Conservation (phyloP, 2,888 invertebrate genomes). For the Oligia latruncula region DNA sequence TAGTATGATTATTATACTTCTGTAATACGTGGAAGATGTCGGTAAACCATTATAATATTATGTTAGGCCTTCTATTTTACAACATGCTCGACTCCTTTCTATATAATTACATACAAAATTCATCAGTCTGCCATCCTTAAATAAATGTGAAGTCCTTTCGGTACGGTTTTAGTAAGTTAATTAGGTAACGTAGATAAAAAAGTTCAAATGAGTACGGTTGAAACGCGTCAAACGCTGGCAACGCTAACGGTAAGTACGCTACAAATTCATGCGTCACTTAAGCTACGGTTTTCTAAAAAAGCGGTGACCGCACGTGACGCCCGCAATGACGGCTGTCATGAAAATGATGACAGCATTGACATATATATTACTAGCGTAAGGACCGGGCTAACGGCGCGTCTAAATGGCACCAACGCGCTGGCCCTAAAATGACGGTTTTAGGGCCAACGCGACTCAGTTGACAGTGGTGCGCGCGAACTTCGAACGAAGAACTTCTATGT, state of each 20-base stretch:
- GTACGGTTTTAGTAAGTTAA: not conserved
- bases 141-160: slow-evolving; percentile 6
- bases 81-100: slow-evolving; percentile 21
- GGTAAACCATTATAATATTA: slow-evolving; percentile 44
- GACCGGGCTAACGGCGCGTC: too few species aligned
- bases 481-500: too few species aligned
- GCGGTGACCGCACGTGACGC: not conserved
- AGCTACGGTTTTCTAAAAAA: not conserved
- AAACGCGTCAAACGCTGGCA: not conserved
- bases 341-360: too few species aligned
- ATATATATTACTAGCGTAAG: too few species aligned
- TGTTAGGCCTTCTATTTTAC: slow-evolving; percentile 42
- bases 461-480: too few species aligned
- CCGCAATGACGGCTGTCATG: not conserved
- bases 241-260: not conserved
- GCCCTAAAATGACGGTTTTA: too few species aligned
- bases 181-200: not conserved
- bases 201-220: not conserved
- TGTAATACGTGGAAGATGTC: slow-evolving; percentile 57
- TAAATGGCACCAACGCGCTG: too few species aligned
- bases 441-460: too few species aligned
- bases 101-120: slow-evolving; percentile 46
- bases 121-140: slow-evolving; percentile 51
- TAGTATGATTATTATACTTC: slow-evolving; percentile 74
- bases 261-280: not conserved